phyloP scores from a whole-genome alignment of 2,113 vertebrate species.

The Oplegnathus fasciatus region DNA sequence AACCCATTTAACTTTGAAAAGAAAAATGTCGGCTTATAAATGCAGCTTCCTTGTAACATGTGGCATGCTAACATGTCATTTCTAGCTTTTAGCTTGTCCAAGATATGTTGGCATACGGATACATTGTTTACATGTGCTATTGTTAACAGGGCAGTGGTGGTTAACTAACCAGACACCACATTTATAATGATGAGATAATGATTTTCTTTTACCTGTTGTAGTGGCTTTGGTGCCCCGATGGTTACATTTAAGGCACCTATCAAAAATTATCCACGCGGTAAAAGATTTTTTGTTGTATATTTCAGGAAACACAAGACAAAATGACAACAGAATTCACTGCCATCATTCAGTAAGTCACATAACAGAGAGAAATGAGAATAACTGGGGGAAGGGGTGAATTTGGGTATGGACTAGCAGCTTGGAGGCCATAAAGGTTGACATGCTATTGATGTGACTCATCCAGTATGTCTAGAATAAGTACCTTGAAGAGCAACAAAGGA shows the following conservation, averaged over 20 bases:
- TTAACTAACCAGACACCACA: neutral
- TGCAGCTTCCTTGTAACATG: neutral
- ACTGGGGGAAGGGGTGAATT: neutral
- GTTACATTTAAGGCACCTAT: neutral
- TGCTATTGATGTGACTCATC: constrained; percentile 63
- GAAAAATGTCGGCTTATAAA: neutral
- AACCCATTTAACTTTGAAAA: neutral
- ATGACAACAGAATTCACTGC: neutral
- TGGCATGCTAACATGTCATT: neutral
- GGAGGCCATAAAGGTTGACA: constrained; percentile 37
- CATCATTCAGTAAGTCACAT: neutral
- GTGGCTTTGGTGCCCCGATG: neutral
- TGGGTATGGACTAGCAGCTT: neutral
- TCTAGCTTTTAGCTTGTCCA: neutral
- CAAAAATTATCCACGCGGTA: neutral
- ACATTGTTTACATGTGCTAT: neutral
- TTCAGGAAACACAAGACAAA: neutral
- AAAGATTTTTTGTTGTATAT: neutral
- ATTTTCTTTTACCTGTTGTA: neutral
- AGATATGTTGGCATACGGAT: neutral
- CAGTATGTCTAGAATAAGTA: constrained; percentile 44
- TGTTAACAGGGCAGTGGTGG: neutral
- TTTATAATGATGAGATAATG: neutral
- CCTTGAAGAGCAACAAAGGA: constrained; percentile 49
- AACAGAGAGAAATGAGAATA: constrained; percentile 2